Percentiles rank a stretch among this genome's conserved stretches.
Conservation (phyloP, 1,140 invertebrate species). For the Palaemon carinicauda region DNA sequence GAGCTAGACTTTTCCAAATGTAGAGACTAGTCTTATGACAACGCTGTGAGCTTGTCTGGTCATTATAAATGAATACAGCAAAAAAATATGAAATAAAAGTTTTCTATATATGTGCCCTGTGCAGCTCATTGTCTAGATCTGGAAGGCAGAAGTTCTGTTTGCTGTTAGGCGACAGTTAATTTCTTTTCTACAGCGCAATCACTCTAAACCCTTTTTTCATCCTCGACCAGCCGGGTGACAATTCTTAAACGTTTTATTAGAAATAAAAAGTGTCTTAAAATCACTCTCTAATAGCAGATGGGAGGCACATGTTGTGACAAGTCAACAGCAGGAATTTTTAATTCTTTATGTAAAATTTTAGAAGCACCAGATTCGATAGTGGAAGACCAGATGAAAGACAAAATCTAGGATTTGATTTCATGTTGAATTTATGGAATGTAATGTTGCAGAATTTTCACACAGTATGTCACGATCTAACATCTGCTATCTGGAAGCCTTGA, state of each 20-base stretch:
- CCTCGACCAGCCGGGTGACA: constrained; percentile 20
- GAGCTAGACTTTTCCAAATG: constrained; percentile 28
- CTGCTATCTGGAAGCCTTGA: too few relatives aligned
- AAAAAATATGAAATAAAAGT: constrained; percentile 24
- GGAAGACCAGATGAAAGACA: constrained; percentile 48
- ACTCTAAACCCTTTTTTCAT: constrained; percentile 20
- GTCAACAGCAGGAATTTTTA: constrained; percentile 14
- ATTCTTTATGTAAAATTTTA: constrained; percentile 18
- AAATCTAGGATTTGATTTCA: constrained; percentile 60
- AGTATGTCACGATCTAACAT: constrained; percentile 54
- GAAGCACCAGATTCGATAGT: background rate
- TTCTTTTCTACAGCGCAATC: too few relatives aligned
- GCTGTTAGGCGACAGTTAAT: too few relatives aligned
- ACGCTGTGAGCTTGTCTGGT: constrained; percentile 32
- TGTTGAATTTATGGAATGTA: constrained; percentile 53
- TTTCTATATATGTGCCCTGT: background rate
- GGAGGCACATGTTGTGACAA: constrained; percentile 23
- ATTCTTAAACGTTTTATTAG: constrained; percentile 24
- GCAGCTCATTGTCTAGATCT: too few relatives aligned
- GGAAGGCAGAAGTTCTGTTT: too few relatives aligned
- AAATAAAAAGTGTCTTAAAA: constrained; percentile 40
- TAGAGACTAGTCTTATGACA: constrained; percentile 16
- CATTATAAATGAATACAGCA: constrained; percentile 1
- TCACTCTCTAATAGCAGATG: constrained; percentile 24
- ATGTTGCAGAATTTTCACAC: constrained; percentile 58